Conservation (phyloP, 2,797 vertebrate genomes). For the Acanthopagrus latus region DNA sequence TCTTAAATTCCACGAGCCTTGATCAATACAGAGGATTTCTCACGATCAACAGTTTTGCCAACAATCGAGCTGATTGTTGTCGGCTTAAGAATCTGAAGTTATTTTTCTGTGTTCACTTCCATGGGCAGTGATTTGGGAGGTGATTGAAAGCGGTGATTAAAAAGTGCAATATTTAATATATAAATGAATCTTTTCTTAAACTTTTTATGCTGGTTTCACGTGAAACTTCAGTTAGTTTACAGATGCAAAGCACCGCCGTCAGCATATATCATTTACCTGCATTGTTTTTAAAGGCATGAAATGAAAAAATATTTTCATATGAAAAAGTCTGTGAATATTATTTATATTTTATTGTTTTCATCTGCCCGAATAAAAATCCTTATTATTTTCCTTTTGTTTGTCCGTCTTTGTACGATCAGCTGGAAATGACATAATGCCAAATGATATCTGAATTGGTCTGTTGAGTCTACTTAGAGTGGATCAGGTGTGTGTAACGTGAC, state of each 20-base stretch:
- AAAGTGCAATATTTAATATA: slow-evolving; percentile 83
- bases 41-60: background rate
- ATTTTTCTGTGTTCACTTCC: slow-evolving; percentile 49
- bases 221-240: slow-evolving; percentile 52
- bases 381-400: slow-evolving; percentile 36
- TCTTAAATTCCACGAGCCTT: slow-evolving; percentile 20
- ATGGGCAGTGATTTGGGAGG: slow-evolving; percentile 45
- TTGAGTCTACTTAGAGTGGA: slow-evolving; percentile 28
- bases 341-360: slow-evolving; percentile 85
- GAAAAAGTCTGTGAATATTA: slow-evolving; percentile 80
- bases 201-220: slow-evolving; percentile 55
- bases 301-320: slow-evolving; percentile 82
- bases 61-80: slow-evolving; percentile 13
- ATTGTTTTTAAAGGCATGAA: slow-evolving; percentile 68
- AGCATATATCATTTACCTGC: slow-evolving; percentile 47
- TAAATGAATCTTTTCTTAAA: slow-evolving; percentile 45
- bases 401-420: slow-evolving; percentile 6
- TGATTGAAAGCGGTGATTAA: slow-evolving; percentile 63
- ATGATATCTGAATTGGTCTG: slow-evolving; percentile 11
- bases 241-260: slow-evolving; percentile 54
- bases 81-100: slow-evolving; percentile 47
- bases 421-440: slow-evolving; percentile 10
- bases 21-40: slow-evolving; percentile 15
- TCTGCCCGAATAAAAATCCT: slow-evolving; percentile 77
- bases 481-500: slow-evolving; percentile 61